Base-by-base conservation (phyloP, 2,888 invertebrate species). In the Ernsta delagoae region DNA sequence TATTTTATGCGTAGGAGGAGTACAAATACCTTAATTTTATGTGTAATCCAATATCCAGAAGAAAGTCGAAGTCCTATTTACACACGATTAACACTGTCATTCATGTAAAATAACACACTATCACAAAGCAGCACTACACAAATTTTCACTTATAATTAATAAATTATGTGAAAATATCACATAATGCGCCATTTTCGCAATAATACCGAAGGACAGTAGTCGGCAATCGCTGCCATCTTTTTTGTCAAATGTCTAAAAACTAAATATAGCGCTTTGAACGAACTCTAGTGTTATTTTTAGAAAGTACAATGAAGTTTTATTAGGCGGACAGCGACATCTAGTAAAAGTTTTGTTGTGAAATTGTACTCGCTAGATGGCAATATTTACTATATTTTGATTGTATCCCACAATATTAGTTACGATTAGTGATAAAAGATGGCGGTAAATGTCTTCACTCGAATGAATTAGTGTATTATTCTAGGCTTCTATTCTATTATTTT, bases 281-380 rank as follows among this genome's bases (percentile, higher is more conserved):
- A 92, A 93, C 93, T 93, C 93, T 93, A 88, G 92, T 86, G 92
- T 90, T 93, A 93, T 93, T 92, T 92, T 92, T 93, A 93, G 92
- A 89, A 85, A 92, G 84, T 88, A 87, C 73, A 60, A 67, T 70
- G 59, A 48, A 61, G 77, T 77, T 80, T 81, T 75, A 73, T 72
- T 73, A 59, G 62, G 70, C 72, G 68, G 45, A 56, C 80, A 80
- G 75, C 80, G 90, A 79, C 90, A 90, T 89, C 92, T 88, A 65
- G 62, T 69, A 24, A 5, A 41, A 59, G 4, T 43, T 4, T 39
- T 0, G 12, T 12, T n/a, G n/a, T n/a, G 0, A 36, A 11, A n/a
- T 6, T 54, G 4, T 5, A n/a, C 34, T 36, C 34, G 56, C 56
- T 5, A 56, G 56, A 56, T 56, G 56, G 36, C 56, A 0, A 24